Conservation (phyloP, 2,888 invertebrate species). For the Sphaerophoria taeniata region DNA sequence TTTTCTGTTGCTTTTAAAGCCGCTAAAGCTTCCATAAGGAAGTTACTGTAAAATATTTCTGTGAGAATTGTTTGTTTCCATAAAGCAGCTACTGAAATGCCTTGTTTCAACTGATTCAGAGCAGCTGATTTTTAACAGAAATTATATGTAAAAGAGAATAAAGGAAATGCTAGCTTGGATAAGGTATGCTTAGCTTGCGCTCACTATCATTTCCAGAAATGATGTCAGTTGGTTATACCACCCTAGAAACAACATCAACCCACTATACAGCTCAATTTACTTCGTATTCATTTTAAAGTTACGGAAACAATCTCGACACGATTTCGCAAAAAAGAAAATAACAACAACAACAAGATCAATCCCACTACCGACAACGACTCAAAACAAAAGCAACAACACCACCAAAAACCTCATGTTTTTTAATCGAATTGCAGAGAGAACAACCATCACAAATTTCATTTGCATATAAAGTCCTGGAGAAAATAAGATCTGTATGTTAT, state of each 20-base stretch:
- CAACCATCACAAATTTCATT: slow-evolving; percentile 49
- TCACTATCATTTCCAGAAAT: no score
- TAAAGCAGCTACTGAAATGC: no score
- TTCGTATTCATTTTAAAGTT: background rate
- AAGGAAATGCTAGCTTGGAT: no score
- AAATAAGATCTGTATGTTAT: slow-evolving; percentile 28
- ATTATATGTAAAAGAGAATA: no score
- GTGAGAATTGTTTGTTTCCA: no score
- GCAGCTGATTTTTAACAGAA: no score
- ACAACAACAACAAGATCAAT: background rate
- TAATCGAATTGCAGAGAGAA: slow-evolving; percentile 53
- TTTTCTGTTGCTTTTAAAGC: no score
- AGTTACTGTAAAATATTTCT: no score
- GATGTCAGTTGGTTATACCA: background rate
- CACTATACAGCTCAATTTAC: background rate
- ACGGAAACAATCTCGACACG: background rate
- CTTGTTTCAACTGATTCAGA: no score
- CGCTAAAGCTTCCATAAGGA: no score
- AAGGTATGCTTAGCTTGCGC: no score
- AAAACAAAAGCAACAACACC: background rate
- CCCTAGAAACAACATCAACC: background rate
- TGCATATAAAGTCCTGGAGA: slow-evolving; percentile 11
- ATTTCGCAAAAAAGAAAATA: background rate
- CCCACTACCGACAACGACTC: no score
- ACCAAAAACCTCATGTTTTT: slow-evolving; percentile 36